Evolutionary conservation across 1,140 invertebrate genomes (phyloP).

Genomic region (Drosophila auraria): DNA sequence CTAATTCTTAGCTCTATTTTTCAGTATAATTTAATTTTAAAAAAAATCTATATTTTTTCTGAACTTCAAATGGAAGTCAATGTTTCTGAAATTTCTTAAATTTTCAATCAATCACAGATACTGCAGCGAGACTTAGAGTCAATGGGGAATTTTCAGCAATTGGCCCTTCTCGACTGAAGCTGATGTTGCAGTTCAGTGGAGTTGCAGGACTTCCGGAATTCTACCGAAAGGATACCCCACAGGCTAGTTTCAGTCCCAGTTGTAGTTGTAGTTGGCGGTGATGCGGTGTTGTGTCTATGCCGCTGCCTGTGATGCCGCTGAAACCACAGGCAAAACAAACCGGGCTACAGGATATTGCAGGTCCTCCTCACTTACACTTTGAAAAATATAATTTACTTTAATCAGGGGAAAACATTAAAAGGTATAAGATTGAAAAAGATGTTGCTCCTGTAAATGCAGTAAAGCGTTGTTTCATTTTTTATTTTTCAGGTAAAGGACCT

Average conservation of each 20-base stretch:
- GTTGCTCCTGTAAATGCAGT: too few relatives aligned
- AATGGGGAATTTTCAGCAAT: background rate
- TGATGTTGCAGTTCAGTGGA: conserved; percentile 5
- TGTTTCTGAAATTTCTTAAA: background rate
- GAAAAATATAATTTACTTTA: background rate
- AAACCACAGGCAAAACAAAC: conserved; percentile 75
- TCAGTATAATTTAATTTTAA: too few relatives aligned
- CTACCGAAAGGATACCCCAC: background rate
- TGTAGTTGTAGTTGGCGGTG: conserved; percentile 37
- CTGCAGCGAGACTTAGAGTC: background rate
- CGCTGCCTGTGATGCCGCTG: conserved; percentile 34
- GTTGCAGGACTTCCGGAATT: conserved; percentile 15
- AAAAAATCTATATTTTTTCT: background rate
- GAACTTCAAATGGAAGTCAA: too few relatives aligned
- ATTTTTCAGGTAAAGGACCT: background rate
- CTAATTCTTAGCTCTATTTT: too few relatives aligned
- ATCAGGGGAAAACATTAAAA: too few relatives aligned
- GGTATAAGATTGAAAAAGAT: too few relatives aligned
- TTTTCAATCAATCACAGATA: background rate
- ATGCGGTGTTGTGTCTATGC: conserved; percentile 35
- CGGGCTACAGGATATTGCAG: conserved; percentile 9
- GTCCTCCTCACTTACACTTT: conserved; percentile 10
- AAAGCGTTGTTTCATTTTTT: background rate
- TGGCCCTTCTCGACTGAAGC: background rate
- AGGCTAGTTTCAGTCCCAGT: conserved; percentile 26